Conservation (phyloP, 1,140 invertebrate species). For the Paralvinella palmiformis region DNA sequence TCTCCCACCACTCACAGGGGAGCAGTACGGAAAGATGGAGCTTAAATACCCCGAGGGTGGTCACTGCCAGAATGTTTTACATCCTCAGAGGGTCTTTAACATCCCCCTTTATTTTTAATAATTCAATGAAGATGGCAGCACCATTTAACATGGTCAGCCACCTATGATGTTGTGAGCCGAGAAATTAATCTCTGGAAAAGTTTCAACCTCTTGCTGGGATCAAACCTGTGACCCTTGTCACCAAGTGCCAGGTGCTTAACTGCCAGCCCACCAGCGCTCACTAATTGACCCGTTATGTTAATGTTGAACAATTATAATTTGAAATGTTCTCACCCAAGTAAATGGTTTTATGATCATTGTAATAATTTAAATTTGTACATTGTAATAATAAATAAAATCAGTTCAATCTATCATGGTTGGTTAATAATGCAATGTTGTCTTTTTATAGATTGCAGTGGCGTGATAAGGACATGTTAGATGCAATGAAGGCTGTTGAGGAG, state of each 20-base stretch:
- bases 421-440: neutral
- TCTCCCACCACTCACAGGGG: too few species aligned
- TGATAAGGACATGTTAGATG: constrained; percentile 23
- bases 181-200: too few species aligned
- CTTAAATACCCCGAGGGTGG: too few species aligned
- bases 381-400: neutral
- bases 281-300: neutral
- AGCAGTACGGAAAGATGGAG: too few species aligned
- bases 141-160: too few species aligned
- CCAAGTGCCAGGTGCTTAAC: neutral
- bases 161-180: too few species aligned
- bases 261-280: neutral
- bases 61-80: too few species aligned
- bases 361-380: neutral
- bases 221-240: too few species aligned
- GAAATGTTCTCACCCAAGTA: neutral
- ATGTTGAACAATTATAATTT: neutral
- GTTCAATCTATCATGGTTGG: neutral
- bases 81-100: too few species aligned
- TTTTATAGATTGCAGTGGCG: constrained; percentile 21
- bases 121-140: too few species aligned
- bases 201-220: too few species aligned
- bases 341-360: neutral
- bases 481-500: constrained; percentile 24
- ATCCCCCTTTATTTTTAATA: too few species aligned